Conservation (phyloP, 2,888 invertebrate species). For the Drosophila siamana region DNA sequence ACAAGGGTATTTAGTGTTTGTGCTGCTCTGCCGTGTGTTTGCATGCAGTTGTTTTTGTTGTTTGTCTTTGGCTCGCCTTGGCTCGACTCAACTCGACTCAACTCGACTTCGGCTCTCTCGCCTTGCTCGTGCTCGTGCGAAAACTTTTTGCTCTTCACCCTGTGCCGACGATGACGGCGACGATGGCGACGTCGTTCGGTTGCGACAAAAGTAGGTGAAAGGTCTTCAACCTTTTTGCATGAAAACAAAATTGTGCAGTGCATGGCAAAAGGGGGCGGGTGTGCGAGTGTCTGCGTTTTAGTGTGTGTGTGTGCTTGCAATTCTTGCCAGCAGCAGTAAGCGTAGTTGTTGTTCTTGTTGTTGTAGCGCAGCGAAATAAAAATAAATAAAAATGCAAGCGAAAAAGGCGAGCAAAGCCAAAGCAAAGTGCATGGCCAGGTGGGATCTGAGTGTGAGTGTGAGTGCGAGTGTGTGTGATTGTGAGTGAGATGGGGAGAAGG, state of each 20-base stretch:
- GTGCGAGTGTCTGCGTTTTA: conserved; percentile 4
- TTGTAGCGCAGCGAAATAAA: conserved; percentile 40
- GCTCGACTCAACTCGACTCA: conserved; percentile 14
- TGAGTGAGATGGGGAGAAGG: conserved; percentile 8
- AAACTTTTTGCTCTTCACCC: conserved; percentile 43
- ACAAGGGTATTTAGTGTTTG: conserved; percentile 14
- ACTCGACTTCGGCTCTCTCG: conserved; percentile 6
- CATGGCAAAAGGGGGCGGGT: conserved; percentile 33
- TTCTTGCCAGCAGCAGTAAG: conserved; percentile 34
- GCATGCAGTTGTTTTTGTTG: conserved; percentile 11
- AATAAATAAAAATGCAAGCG: conserved; percentile 40
- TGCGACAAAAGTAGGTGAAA: conserved; percentile 83
- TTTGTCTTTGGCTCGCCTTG: conserved; percentile 31
- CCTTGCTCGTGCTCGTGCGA: conserved; percentile 23
- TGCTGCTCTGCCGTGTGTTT: background rate
- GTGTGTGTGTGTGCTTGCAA: conserved; percentile 22
- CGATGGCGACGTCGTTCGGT: conserved; percentile 15
- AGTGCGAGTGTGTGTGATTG: background rate
- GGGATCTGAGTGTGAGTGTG: conserved; percentile 17
- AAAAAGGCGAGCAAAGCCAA: conserved; percentile 52
- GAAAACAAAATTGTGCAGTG: conserved; percentile 74
- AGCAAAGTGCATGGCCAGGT: conserved; percentile 66
- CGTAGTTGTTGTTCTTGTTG: conserved; percentile 21
- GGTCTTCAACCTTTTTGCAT: conserved; percentile 82
- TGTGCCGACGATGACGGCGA: conserved; percentile 28